phyloP scores from a whole-genome alignment of 2,888 invertebrate species.

The Apocheima hispidaria region DNA sequence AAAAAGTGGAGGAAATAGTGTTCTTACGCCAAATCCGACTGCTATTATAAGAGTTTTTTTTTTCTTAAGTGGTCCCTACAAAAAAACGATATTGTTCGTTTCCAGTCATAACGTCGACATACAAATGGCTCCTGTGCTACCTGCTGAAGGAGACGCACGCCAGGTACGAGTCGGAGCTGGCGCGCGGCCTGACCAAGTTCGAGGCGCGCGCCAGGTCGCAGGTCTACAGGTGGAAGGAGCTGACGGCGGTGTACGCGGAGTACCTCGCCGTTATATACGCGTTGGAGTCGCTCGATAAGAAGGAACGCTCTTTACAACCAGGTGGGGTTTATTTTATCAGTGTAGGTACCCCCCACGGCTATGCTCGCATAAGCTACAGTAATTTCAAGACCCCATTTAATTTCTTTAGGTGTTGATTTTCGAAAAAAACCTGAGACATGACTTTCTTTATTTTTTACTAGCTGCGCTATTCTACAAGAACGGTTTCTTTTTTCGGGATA shows the following conservation, averaged over 20 bases:
- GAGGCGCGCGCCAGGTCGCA: constrained; percentile 93
- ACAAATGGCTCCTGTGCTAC: constrained; percentile 94
- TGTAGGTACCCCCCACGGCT: no score
- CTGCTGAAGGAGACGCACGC: constrained; percentile 89
- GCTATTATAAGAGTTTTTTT: no score
- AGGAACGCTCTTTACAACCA: constrained; percentile 68
- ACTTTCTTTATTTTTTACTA: no score
- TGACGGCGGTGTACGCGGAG: constrained; percentile 93
- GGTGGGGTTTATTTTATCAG: constrained; percentile 10
- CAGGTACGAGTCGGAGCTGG: constrained; percentile 85
- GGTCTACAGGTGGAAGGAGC: constrained; percentile 91
- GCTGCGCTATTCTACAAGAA: no score
- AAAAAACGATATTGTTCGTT: background rate
- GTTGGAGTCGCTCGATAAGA: constrained; percentile 74
- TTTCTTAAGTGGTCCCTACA: no score
- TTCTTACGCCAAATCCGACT: no score
- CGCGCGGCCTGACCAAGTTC: constrained; percentile 88
- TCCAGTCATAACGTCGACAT: constrained; percentile 89
- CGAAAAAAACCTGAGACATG: no score
- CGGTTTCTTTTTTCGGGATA: no score
- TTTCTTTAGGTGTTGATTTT: no score
- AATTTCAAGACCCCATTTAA: no score
- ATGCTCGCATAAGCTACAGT: no score
- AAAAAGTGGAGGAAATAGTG: no score
- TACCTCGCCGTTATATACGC: constrained; percentile 86